A percentile compares a stretch with the other conserved stretches of the same genome.
phyloP scores from a whole-genome alignment of 2,797 vertebrate species.

The Enteromius afrohamiltoni region DNA sequence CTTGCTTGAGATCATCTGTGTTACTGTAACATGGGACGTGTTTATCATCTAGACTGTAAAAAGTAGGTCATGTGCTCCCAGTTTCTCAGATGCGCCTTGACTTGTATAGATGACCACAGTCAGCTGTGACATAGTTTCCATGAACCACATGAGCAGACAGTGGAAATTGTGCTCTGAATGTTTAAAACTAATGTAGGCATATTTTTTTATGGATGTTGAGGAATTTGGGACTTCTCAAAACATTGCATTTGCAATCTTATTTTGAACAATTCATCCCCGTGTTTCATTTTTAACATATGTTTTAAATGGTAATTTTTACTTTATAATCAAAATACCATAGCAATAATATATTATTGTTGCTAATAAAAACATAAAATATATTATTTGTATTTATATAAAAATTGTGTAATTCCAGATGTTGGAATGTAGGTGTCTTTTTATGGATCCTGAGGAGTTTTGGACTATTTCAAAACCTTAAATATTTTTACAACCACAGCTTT shows the following conservation, averaged over 20 bases:
- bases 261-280: background rate
- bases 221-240: background rate
- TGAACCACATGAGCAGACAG: background rate
- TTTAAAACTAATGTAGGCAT: constrained; percentile 3
- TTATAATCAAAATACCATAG: background rate
- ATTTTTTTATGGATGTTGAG: constrained; percentile 12
- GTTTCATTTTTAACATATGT: background rate
- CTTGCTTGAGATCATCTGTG: constrained; percentile 4
- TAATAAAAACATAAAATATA: background rate
- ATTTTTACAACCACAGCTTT: constrained; percentile 13
- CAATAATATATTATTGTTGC: background rate
- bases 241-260: background rate
- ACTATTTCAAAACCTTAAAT: constrained; percentile 1
- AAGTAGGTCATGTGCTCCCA: constrained; percentile 53
- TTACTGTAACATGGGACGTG: constrained; percentile 6
- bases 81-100: constrained; percentile 15
- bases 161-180: constrained; percentile 13
- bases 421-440: background rate
- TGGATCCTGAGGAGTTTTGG: background rate
- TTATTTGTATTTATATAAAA: background rate
- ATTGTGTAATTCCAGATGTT: background rate
- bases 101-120: constrained; percentile 34
- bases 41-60: constrained; percentile 33
- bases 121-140: constrained; percentile 51
- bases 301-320: background rate